Evolutionary conservation across 2,797 vertebrate genomes (phyloP), one percentile per base, ranked within the genome.

Genomic region (Ptychadena robeensis): DNA sequence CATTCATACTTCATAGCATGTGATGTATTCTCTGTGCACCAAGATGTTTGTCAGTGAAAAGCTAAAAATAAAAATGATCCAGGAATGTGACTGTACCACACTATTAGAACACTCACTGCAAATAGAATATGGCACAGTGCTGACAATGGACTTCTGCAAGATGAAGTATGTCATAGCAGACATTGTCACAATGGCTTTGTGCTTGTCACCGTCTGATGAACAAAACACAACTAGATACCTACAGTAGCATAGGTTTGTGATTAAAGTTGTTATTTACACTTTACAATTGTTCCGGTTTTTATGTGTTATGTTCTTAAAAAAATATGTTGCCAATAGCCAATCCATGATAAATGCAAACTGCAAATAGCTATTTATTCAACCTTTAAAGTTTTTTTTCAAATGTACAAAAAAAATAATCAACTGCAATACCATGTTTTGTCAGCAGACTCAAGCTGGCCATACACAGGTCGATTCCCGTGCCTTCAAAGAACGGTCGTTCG

Each of bases 11-110:
- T 40, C 48, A 59, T 63, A 31, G 57, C 14, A 14, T 2, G 32
- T 73, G 69, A 73, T 66, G 14, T 67, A 67, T 81, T 77, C 32
- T 25, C 48, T n/a, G 81, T 69, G 11, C 59, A 6, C 69, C 15
- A 61, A 65, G 25, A 73, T 10, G 30, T 65, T 64, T 81, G 32
- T 38, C 48, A 57, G 79, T 27, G 18, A 1, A 65, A 34, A 22
- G n/a, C 28, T 32, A 73, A 71, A 53, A 80, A 72, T 72, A 44
- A n/a, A 31, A 61, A 8, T 31, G 72, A 75, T 59, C 40, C 18
- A 61, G 44, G 31, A n/a, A 75, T 59, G 28, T 15, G 72, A n/a
- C 72, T 69, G 32, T 30, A 37, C 6, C 34, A 53, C 25, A 35
- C 35, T 73, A 63, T 65, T 75, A 30, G 64, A 64, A 66, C 28